Evolutionary conservation across 2,888 invertebrate genomes (phyloP), one percentile per base, ranked within the genome.

Genomic region (Drosophila dives): DNA sequence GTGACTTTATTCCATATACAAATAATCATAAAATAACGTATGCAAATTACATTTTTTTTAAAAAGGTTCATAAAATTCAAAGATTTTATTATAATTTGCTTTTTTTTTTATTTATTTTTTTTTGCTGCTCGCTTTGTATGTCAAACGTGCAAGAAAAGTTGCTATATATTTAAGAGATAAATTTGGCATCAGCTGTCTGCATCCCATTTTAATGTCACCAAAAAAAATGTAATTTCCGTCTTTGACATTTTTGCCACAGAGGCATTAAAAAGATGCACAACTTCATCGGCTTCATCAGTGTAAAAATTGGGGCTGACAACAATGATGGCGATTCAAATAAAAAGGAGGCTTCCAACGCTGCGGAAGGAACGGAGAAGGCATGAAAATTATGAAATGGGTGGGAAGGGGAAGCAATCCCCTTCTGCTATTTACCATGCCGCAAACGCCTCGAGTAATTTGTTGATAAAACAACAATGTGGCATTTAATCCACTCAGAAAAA

Each of bases 141-240:
- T 56, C 54, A 45, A 70, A 12, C 51, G 59, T 56, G 49, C 63
- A 40, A 62, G 45, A 56, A 63, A 62, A 70, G 60, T 74, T 77
- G 64, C 63, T 65, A 74, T 69, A 74, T 69, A 68, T 48, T 72
- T 40, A 33, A 20, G 59, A 48, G 64, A 75, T 77, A 73, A 77
- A 76, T 86, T 86, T 83, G 86, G 81, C 90, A 86, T 83, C 86
- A 90, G 85, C 83, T 90, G 86, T 65, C 73, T 63, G 62, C 69
- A 23, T 15, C 73, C 75, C 81, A 80, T 88, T 91, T 90, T 90
- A 80, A 91, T 91, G 90, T 76, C 77, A 80, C 86, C 86, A 75
- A 87, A 91, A 87, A 91, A 90, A 91, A 89, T 83, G 84, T 85
- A 91, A 91, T 91, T 91, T 91, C 89, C 84, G 79, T 66, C 66